These are phyloP conservation scores for Pseudomyrmex pallidus DNA, from an alignment of 1,140 invertebrate genomes.

Conservation along the genomic window DNA sequence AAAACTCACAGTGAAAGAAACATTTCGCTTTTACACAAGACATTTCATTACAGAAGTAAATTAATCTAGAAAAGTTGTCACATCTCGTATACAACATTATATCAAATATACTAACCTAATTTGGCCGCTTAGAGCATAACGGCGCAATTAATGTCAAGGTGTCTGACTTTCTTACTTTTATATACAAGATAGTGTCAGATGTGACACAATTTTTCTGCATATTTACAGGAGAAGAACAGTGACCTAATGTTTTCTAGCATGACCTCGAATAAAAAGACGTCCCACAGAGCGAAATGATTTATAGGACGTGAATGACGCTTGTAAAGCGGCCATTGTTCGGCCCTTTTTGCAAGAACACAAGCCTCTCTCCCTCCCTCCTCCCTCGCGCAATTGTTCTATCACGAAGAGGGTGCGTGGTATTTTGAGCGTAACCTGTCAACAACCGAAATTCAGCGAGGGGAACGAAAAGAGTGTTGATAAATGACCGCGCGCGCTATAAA, in stretches of 20 bases:
- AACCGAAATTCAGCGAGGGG: conserved; percentile 43
- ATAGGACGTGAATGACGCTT: conserved; percentile 70
- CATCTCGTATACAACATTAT: not conserved
- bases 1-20: not conserved
- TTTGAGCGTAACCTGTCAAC: conserved; percentile 53
- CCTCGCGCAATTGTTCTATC: conserved; percentile 26
- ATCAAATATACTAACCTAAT: not conserved
- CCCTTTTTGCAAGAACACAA: conserved; percentile 51
- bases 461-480: conserved; percentile 15
- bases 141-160: no score
- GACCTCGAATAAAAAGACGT: conserved; percentile 60
- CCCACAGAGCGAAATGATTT: conserved; percentile 59
- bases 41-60: conserved; percentile 2
- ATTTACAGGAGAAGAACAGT: conserved; percentile 45
- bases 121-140: not conserved
- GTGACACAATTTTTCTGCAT: conserved; percentile 46
- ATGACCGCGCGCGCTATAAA: conserved; percentile 32
- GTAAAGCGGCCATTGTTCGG: conserved; percentile 70
- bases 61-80: not conserved
- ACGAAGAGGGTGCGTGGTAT: conserved; percentile 47
- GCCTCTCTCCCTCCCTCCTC: no score
- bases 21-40: not conserved
- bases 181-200: conserved; percentile 30
- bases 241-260: conserved; percentile 47
- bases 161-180: conserved; percentile 4